Base-by-base conservation (phyloP, 2,797 vertebrate species). In the Ctenochaetus hawaiiensis region DNA sequence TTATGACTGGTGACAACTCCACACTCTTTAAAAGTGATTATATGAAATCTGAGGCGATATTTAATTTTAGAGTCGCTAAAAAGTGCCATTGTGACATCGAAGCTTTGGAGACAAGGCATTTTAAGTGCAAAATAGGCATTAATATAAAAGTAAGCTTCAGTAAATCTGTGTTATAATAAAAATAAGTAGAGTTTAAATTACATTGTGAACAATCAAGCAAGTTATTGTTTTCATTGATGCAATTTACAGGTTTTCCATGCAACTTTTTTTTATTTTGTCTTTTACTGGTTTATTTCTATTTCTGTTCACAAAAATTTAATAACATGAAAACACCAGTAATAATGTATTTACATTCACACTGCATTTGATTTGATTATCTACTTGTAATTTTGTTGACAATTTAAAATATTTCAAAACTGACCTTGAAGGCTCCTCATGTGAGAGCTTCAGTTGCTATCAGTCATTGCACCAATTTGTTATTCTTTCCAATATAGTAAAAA, bases 381-480 rank as follows among this genome's bases (percentile, higher is more conserved):
- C 45, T 37, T 44, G 58, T 62, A 49, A 22, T 63, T 16, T 63
- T 39, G 44, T 39, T 60, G 63, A 47, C n/a, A 45, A 20, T 45
- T 79, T 1, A 53, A 47, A 68, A 58, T n/a, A 57, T 62, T 49
- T 39, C 64, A 49, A 49, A 73, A 44, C 16, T 56, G 60, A 56
- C 30, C 51, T 26, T 12, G 3, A 67, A 26, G 11, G n/a, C 17
- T 65, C 26, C 18, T 49, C 18, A 49, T 4, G 37, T 23, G 34
- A 61, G 51, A 48, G 57, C 58, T 10, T 56, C 12, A 52, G n/a
- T 52, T 41, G 11, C 16, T 53, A 6, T 37, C 5, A 18, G 34
- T 66, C 51, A 61, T 20, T 72, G 37, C 59, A 20, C 48, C 44
- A 75, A 75, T 58, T 75, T 22, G 66, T 62, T 17, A 78, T 47